phyloP scores from a whole-genome alignment of 2,113 vertebrate species.

The Epinephelus lanceolatus region DNA sequence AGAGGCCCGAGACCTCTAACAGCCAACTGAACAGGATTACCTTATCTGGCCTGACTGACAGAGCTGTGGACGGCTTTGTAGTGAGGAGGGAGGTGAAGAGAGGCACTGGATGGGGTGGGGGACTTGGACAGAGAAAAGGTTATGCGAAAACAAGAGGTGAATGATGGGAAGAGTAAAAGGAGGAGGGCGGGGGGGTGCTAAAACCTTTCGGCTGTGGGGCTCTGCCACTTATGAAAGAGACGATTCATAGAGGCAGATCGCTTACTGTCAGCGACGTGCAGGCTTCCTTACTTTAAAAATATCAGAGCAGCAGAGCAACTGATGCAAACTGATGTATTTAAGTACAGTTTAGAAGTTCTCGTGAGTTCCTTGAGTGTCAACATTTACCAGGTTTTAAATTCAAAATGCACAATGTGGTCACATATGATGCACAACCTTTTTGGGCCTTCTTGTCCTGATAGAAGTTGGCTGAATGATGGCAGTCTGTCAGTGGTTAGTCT shows the following conservation, averaged over 20 bases:
- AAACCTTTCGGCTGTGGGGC: slow-evolving; percentile 70
- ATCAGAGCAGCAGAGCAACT: slow-evolving; percentile 10
- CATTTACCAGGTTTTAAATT: not conserved
- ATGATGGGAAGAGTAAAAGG: slow-evolving; percentile 79
- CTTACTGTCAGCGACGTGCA: slow-evolving; percentile 66
- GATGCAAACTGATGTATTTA: not conserved
- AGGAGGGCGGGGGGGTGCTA: slow-evolving; percentile 62
- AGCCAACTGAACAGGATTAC: slow-evolving; percentile 82
- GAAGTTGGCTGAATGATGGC: not conserved
- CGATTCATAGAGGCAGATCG: slow-evolving; percentile 79
- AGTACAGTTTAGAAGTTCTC: not conserved
- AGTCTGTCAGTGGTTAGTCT: not conserved
- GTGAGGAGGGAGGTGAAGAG: slow-evolving; percentile 70
- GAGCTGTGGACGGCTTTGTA: slow-evolving; percentile 81
- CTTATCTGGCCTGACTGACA: slow-evolving; percentile 86
- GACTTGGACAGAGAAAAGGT: slow-evolving; percentile 73
- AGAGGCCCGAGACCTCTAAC: slow-evolving; percentile 65
- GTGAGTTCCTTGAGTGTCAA: not conserved
- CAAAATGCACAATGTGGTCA: not conserved
- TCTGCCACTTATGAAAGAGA: slow-evolving; percentile 81
- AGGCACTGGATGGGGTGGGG: slow-evolving; percentile 70
- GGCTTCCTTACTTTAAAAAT: slow-evolving; percentile 21
- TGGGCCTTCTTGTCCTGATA: not conserved
- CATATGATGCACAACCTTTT: not conserved
- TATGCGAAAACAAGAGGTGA: slow-evolving; percentile 76